Evolutionary conservation across 2,888 invertebrate species (phyloP), one percentile per base, ranked within the genome.

Genomic region (Parnassius smintheus): DNA sequence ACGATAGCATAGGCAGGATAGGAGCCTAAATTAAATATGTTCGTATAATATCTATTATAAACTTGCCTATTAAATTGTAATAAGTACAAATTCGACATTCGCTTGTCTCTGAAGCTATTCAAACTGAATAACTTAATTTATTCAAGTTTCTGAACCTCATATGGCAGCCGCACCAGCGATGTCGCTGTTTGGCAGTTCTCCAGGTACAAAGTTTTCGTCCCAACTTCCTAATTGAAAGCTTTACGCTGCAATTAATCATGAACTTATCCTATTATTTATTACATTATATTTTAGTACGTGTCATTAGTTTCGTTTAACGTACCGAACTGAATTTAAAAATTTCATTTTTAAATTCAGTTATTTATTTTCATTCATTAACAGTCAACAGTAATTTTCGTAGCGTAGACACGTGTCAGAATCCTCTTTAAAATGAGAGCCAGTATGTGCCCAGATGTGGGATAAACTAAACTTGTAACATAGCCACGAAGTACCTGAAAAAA

Each of bases 211-310:
- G 59, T 62, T 63, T 50, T 25, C 18, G 13, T 41, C 12, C 41
- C 51, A 63, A 59, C 63, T 59, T 63, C 46, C 51, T 59, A 63
- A 59, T 59, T 63, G 63, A 63, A 63, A 63, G 55, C 56, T 44
- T 59, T 51, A 46, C 46, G 35, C 25, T 45, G 52, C 63, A 54
- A 62, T 58, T 50, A 54, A 62, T 58, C 62, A 11, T 50, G 11
- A 45, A 54, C 12, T 41, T 48, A 59, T 58, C 42, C 18, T 0
- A 45, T 9, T 35, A 45, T 48, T 53, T 48, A n/a, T 48, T 11
- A n/a, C 25, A 44, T 56, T 59, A 35, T 4, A 35, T 35, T 25
- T 35, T 35, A 35, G 35, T 35, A 35, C 35, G 35, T 35, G 35
- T 35, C 35, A 35, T 35, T 35, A 7, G 35, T 35, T 35, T 4